phyloP scores from a whole-genome alignment of 2,888 invertebrate species.

The Encarsia formosa region DNA sequence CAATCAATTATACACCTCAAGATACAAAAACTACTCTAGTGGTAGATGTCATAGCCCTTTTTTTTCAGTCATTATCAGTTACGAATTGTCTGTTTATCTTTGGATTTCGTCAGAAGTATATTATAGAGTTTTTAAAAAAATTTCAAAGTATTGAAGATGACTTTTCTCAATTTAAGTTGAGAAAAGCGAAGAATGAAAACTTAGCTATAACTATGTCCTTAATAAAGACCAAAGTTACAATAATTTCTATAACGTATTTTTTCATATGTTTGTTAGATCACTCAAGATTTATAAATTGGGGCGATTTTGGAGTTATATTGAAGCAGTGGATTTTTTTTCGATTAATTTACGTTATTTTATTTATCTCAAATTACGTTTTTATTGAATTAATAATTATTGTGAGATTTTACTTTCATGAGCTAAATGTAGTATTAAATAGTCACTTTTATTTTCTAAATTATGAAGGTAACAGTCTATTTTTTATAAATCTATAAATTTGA shows the following conservation, averaged over 20 bases:
- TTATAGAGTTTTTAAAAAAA: neutral
- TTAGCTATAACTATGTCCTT: neutral
- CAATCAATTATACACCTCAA: neutral
- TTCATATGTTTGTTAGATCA: slow-evolving; percentile 2
- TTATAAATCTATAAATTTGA: too few species aligned
- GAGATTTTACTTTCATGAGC: too few species aligned
- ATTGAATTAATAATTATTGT: too few species aligned
- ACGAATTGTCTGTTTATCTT: neutral
- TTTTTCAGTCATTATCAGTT: neutral
- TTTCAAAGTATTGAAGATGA: neutral
- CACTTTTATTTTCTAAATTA: too few species aligned
- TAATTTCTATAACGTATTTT: neutral
- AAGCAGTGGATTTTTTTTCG: too few species aligned
- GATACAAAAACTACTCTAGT: neutral
- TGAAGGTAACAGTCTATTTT: too few species aligned
- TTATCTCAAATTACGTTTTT: too few species aligned
- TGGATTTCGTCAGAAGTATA: slow-evolving; percentile 1
- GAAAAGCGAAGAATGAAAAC: neutral
- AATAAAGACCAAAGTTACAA: neutral
- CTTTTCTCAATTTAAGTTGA: neutral
- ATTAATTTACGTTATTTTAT: too few species aligned
- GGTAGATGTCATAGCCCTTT: neutral
- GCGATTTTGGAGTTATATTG: too few species aligned
- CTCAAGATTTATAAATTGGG: slow-evolving; percentile 1
- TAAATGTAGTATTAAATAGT: too few species aligned